These are phyloP conservation scores for Lamellibrachia satsuma DNA, from an alignment of 2,888 invertebrate genomes.

Conservation along the genomic window DNA sequence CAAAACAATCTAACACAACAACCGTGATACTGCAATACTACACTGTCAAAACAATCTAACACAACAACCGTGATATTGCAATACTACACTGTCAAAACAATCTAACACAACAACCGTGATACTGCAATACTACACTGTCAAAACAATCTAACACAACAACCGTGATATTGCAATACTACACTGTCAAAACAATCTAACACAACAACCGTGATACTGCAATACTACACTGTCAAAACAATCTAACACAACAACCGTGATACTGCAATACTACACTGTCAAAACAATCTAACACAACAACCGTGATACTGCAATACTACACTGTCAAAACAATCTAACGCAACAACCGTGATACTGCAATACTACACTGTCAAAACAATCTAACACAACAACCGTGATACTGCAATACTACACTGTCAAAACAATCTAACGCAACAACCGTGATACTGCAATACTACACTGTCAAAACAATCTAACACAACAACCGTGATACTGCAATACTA, in stretches of 20 bases:
- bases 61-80: no score
- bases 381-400: neutral
- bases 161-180: neutral
- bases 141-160: no score
- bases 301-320: neutral
- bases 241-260: neutral
- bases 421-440: no score
- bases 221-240: no score
- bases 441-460: no score
- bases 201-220: neutral
- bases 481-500: no score
- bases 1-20: neutral
- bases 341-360: neutral
- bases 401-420: no score
- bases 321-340: neutral
- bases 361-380: neutral
- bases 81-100: no score
- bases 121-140: no score
- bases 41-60: neutral
- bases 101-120: no score
- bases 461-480: no score
- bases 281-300: neutral
- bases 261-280: neutral
- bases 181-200: neutral
- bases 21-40: neutral